Conservation (phyloP, 2,113 vertebrate species). For the Haplochromis burtoni region DNA sequence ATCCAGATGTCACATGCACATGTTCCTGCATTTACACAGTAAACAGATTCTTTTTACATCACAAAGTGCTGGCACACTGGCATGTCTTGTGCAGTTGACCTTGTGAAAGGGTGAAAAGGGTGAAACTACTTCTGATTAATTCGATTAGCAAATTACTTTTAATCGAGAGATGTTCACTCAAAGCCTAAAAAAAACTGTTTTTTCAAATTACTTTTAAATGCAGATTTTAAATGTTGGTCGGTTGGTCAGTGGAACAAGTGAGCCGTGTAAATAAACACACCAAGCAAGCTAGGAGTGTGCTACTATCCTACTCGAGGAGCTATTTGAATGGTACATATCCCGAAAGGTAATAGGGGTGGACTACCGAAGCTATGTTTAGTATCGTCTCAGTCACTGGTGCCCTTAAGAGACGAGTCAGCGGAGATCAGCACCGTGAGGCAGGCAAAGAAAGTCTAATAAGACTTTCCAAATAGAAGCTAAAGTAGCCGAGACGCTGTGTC, state of each 20-base stretch:
- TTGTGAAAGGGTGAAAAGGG: background rate
- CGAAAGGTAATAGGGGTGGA: background rate
- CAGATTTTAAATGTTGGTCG: background rate
- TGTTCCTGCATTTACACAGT: background rate
- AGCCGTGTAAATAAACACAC: background rate
- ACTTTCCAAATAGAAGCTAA: constrained; percentile 36
- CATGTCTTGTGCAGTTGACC: background rate
- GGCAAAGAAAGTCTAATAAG: background rate
- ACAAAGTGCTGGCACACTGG: background rate
- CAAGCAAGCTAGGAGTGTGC: background rate
- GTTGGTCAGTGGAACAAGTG: background rate
- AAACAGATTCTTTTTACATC: background rate
- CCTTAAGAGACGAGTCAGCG: constrained; percentile 41
- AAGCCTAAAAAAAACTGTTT: rapidly evolving
- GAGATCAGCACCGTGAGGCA: background rate
- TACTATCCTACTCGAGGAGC: background rate
- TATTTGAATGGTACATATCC: background rate
- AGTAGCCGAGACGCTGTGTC: background rate
- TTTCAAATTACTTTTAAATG: background rate
- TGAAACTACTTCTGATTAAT: background rate
- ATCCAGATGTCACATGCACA: background rate
- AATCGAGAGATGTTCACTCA: background rate
- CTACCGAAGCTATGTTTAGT: constrained; percentile 33
- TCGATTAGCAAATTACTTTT: background rate
- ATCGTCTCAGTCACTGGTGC: background rate